phyloP scores from a whole-genome alignment of 2,797 vertebrate genomes.

The Fistularia tabacaria region DNA sequence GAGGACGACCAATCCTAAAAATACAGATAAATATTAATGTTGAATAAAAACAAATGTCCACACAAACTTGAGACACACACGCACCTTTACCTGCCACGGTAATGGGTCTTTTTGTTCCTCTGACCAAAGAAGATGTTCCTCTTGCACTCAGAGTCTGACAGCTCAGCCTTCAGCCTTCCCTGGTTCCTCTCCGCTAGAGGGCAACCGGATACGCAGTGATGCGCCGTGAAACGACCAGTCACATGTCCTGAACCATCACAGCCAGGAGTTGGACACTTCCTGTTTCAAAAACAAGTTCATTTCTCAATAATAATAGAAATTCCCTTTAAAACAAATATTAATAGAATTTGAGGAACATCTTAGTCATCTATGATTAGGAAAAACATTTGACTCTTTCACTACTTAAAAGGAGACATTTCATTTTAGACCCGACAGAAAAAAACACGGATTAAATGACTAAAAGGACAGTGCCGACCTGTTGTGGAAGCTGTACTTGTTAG shows the following conservation, averaged over 20 bases:
- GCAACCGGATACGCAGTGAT: constrained; percentile 97
- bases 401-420: not conserved
- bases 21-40: constrained; percentile 8
- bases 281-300: constrained; percentile 53
- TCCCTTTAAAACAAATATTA: too few species aligned
- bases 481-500: constrained; percentile 94
- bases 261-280: constrained; percentile 97
- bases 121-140: constrained; percentile 88
- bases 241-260: constrained; percentile 96
- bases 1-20: constrained; percentile 90
- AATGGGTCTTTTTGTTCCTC: constrained; percentile 88
- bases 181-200: constrained; percentile 95
- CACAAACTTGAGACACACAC: constrained; percentile 1
- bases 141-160: constrained; percentile 89
- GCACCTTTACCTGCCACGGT: constrained; percentile 85
- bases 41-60: constrained; percentile 7
- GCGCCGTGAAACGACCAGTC: constrained; percentile 94
- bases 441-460: not conserved
- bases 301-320: too few species aligned
- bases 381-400: too few species aligned
- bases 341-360: too few species aligned
- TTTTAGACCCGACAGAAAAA: not conserved
- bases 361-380: too few species aligned
- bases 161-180: constrained; percentile 85
- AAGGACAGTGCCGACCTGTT: constrained; percentile 80